A percentile compares a stretch with the other conserved stretches of the same genome.
phyloP scores from a whole-genome alignment of 2,888 invertebrate genomes.

The Cerceris rybyensis region DNA sequence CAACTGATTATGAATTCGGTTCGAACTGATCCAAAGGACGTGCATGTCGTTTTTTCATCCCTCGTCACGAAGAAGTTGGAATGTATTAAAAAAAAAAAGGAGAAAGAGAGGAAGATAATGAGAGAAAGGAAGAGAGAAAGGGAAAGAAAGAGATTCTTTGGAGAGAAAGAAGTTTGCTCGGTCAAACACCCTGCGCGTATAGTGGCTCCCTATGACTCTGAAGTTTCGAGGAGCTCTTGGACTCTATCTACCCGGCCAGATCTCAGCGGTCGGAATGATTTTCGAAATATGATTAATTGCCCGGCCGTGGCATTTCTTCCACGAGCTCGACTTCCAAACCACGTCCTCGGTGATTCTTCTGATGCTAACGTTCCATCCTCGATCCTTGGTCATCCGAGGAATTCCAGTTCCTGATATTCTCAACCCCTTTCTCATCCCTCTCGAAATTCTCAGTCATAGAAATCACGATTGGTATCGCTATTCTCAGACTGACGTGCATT shows the following conservation, averaged over 20 bases:
- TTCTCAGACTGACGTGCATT: neutral
- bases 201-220: conserved; percentile 76
- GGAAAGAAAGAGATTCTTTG: conserved; percentile 50
- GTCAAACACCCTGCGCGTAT: conserved; percentile 68
- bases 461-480: neutral
- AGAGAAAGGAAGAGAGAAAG: conserved; percentile 26
- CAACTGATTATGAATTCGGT: neutral
- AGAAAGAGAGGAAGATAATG: conserved; percentile 16
- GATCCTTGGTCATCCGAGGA: conserved; percentile 6
- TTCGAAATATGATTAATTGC: conserved; percentile 82
- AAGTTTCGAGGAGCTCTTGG: conserved; percentile 71
- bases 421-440: conserved; percentile 6
- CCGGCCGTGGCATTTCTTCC: conserved; percentile 73
- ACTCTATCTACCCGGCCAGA: conserved; percentile 78
- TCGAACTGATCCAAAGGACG: conserved; percentile 12
- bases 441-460: neutral
- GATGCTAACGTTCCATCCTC: conserved; percentile 46
- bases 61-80: conserved; percentile 31
- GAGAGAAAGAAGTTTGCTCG: conserved; percentile 65
- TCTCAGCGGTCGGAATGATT: conserved; percentile 80
- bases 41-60: conserved; percentile 28
- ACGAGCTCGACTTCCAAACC: conserved; percentile 56
- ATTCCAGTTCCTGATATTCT: conserved; percentile 47
- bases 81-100: conserved; percentile 50
- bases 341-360: conserved; percentile 53